These are phyloP conservation scores for Halesus radiatus DNA, from an alignment of 1,140 invertebrate genomes.

Conservation along the genomic window DNA sequence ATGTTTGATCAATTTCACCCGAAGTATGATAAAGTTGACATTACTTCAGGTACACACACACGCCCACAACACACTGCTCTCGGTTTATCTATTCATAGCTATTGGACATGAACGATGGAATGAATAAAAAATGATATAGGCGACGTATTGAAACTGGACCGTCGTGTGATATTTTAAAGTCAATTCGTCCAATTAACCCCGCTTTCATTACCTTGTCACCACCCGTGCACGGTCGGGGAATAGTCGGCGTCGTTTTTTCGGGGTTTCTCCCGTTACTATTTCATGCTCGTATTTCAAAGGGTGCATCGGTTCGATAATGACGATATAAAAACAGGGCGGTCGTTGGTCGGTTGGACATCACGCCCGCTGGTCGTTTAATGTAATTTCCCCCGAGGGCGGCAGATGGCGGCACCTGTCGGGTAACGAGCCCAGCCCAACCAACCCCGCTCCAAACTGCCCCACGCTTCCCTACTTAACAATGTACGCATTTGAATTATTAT, in stretches of 20 bases:
- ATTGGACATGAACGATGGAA: too few relatives aligned
- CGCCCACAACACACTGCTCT: too few relatives aligned
- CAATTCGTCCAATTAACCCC: constrained; percentile 6
- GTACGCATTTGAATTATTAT: too few relatives aligned
- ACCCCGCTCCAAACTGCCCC: neutral
- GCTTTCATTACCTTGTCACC: constrained; percentile 1
- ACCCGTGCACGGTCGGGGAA: neutral
- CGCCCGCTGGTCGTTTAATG: constrained; percentile 51
- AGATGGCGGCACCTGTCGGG: constrained; percentile 50
- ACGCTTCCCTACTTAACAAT: neutral
- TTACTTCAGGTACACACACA: too few relatives aligned
- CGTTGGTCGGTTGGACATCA: neutral
- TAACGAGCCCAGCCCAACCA: neutral
- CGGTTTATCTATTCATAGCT: too few relatives aligned
- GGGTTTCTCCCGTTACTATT: neutral
- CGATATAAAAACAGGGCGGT: constrained; percentile 49
- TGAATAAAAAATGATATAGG: too few relatives aligned
- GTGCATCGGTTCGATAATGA: constrained; percentile 44
- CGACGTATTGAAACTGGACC: too few relatives aligned
- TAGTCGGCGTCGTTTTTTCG: neutral
- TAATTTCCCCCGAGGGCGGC: constrained; percentile 51
- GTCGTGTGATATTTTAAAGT: neutral
- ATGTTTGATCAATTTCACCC: too few relatives aligned
- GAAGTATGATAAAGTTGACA: too few relatives aligned
- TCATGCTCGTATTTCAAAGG: constrained; percentile 27